Evolutionary conservation across 2,113 vertebrate species (phyloP).

Genomic region (Ivindomyrus marchei): DNA sequence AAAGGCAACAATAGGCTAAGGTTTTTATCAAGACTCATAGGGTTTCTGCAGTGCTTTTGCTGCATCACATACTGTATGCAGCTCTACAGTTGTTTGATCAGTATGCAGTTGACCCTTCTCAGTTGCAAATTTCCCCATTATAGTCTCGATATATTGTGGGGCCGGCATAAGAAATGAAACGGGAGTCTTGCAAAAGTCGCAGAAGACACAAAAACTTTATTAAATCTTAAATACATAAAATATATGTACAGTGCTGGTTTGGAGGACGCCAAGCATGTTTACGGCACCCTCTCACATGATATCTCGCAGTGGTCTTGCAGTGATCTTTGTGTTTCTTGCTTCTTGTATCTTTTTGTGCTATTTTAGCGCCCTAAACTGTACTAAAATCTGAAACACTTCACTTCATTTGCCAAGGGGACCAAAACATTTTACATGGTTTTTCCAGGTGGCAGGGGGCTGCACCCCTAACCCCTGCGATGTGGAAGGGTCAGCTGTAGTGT

Average conservation of each 20-base stretch:
- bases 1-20: background rate
- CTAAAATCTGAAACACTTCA: background rate
- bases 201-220: background rate
- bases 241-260: background rate
- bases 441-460: background rate
- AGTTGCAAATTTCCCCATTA: background rate
- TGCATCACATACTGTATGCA: background rate
- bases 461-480: background rate
- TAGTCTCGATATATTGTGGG: background rate
- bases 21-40: background rate
- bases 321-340: background rate
- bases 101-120: background rate
- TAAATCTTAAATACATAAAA: background rate
- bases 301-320: background rate
- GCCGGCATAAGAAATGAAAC: background rate
- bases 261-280: background rate
- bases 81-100: background rate
- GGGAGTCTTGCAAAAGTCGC: background rate
- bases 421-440: background rate
- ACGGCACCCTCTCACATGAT: background rate
- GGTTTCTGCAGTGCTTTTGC: background rate
- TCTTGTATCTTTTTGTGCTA: background rate
- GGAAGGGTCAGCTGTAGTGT: background rate
- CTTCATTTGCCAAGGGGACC: background rate
- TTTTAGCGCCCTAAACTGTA: background rate